A percentile compares a stretch with the other conserved stretches of the same genome.
phyloP scores from a whole-genome alignment of 2,888 invertebrate genomes.

The Hoplodrina ambigua region DNA sequence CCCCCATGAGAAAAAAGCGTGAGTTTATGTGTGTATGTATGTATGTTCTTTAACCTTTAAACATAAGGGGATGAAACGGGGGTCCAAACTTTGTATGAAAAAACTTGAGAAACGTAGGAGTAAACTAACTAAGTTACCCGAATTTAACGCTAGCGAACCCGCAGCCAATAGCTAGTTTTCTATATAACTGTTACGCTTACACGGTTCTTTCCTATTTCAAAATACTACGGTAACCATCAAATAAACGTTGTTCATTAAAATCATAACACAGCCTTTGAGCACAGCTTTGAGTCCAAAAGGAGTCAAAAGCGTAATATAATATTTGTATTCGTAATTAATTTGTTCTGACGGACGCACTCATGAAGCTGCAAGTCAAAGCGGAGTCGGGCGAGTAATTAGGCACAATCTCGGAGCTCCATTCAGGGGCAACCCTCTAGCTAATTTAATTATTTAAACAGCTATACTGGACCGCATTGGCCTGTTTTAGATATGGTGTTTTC shows the following conservation, averaged over 20 bases:
- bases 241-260: slow-evolving; percentile 5
- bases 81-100: too few relatives aligned
- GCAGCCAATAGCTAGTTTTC: too few relatives aligned
- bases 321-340: slow-evolving; percentile 55
- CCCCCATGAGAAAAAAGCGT: too few relatives aligned
- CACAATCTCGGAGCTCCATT: slow-evolving; percentile 27
- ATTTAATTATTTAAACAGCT: slow-evolving; percentile 35
- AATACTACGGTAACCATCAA: not conserved
- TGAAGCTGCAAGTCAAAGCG: slow-evolving; percentile 29
- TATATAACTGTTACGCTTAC: too few relatives aligned
- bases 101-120: too few relatives aligned
- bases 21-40: too few relatives aligned
- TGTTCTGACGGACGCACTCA: slow-evolving; percentile 14
- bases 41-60: too few relatives aligned
- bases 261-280: slow-evolving; percentile 13
- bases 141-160: too few relatives aligned
- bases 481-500: slow-evolving; percentile 10
- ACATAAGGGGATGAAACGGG: too few relatives aligned
- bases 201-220: not conserved
- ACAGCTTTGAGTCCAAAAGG: slow-evolving; percentile 9
- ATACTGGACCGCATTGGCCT: slow-evolving; percentile 3
- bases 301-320: slow-evolving; percentile 34
- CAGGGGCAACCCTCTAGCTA: slow-evolving; percentile 4
- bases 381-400: slow-evolving; percentile 34
- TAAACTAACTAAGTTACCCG: too few relatives aligned